Base-by-base conservation (phyloP, 2,113 vertebrate species). In the Malurus cyaneus region DNA sequence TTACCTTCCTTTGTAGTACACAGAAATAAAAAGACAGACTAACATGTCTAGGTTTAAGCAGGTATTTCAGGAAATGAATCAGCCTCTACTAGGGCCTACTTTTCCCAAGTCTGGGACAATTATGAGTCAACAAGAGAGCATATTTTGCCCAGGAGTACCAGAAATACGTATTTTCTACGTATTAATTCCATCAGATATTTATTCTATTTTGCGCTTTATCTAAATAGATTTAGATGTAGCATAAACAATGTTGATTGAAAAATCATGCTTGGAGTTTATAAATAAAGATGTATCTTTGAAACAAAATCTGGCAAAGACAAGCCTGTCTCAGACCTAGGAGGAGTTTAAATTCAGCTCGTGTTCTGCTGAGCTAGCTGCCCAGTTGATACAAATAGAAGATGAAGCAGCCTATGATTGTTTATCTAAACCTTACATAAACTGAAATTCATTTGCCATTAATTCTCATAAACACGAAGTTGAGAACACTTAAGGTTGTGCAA, bases 231-330 rank as follows among this genome's bases (percentile, higher is more conserved):
- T 79, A 81, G 44, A 81, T 65, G 41, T 79, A 47, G 25, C 24
- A 79, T 65, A 87, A 77, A 62, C 50, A 83, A 73, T 54, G 32
- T 61, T 88, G 92, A 65, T 62, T 57, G 71, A 80, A 34, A 86
- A 92, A 91, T 91, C 53, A 25, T 85, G 13, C 31, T 57, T 24
- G 18, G 31, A 56, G 14, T 80, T 91, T 72, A 80, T 92, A 66
- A 92, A 88, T 80, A 91, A 93, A 82, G 66, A 82, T 41, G 39
- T 5, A 61, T 73, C 41, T 80, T 89, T 59, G n/a, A 87, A 96
- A 85, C 42, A 91, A 91, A 80, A 80, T 69, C 61, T 82, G 50
- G 36, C 41, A 50, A 80, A 94, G 78, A 81, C 11, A 59, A 72
- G 29, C 4, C 42, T 61, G 42, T 86, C 74, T 89, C 24, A 79